Evolutionary conservation across 2,797 vertebrate species (phyloP).

Genomic region (Danio choprae): DNA sequence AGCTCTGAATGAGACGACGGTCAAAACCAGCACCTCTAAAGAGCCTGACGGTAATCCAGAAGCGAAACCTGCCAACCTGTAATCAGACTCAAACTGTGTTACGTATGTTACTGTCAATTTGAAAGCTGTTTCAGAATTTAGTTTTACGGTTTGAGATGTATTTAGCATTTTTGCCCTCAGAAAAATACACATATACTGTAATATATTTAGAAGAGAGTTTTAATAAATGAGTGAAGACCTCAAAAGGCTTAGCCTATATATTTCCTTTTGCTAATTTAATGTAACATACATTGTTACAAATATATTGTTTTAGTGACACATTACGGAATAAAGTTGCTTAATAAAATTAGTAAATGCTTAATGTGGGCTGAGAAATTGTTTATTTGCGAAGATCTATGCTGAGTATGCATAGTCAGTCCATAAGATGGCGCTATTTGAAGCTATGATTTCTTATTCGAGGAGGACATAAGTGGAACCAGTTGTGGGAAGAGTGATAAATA

Average conservation of each 20-base stretch:
- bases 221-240: background rate
- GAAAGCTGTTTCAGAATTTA: background rate
- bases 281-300: background rate
- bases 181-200: background rate
- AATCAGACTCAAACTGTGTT: background rate
- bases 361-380: background rate
- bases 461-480: background rate
- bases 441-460: background rate
- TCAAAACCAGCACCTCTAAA: slow-evolving; percentile 58
- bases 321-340: background rate
- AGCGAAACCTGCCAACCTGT: slow-evolving; percentile 38
- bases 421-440: slow-evolving; percentile 11
- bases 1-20: slow-evolving; percentile 65
- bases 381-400: background rate
- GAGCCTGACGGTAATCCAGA: slow-evolving; percentile 43
- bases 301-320: background rate
- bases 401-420: slow-evolving; percentile 7
- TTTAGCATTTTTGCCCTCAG: background rate
- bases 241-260: background rate
- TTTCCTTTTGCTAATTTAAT: background rate
- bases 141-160: background rate
- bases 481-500: too few relatives aligned
- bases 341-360: background rate
- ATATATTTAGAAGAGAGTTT: background rate
- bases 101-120: background rate